These are phyloP conservation scores for Seriola rivoliana DNA, from an alignment of 2,113 vertebrate genomes.

Conservation along the genomic window DNA sequence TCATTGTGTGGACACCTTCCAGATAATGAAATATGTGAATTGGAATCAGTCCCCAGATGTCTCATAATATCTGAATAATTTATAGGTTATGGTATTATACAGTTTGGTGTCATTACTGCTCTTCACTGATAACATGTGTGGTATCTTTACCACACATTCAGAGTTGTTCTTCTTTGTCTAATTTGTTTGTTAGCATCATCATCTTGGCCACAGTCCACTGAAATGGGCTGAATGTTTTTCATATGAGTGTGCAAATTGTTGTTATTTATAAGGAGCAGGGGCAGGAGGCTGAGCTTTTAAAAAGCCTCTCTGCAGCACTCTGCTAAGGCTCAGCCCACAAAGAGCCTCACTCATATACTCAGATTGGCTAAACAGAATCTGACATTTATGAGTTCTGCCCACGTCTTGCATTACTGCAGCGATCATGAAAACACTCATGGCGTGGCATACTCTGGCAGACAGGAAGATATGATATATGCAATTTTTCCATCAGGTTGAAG, in stretches of 20 bases:
- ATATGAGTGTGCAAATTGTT: conserved; percentile 33
- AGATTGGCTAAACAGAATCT: conserved; percentile 45
- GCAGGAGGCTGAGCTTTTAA: conserved; percentile 41
- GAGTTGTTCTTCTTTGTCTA: not conserved
- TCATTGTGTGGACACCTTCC: not conserved
- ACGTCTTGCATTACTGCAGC: conserved; percentile 47
- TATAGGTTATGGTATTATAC: not conserved
- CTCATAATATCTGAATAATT: not conserved
- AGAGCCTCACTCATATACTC: conserved; percentile 48
- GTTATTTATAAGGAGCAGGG: conserved; percentile 60
- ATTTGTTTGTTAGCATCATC: conserved; percentile 35
- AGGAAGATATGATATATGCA: conserved; percentile 56
- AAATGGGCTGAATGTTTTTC: conserved; percentile 44
- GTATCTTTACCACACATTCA: not conserved
- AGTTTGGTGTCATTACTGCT: conserved; percentile 1
- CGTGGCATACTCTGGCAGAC: conserved; percentile 12
- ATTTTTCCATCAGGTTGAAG: conserved; percentile 36
- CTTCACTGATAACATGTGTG: not conserved
- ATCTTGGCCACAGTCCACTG: conserved; percentile 16
- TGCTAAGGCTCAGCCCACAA: conserved; percentile 46
- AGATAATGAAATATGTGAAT: not conserved
- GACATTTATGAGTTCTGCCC: conserved; percentile 71
- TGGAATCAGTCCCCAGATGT: conserved; percentile 5
- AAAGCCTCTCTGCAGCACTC: conserved; percentile 37
- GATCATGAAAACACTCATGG: conserved; percentile 57